These are phyloP conservation scores for Noturus placidus DNA, from an alignment of 2,113 vertebrate genomes.

Conservation along the genomic window DNA sequence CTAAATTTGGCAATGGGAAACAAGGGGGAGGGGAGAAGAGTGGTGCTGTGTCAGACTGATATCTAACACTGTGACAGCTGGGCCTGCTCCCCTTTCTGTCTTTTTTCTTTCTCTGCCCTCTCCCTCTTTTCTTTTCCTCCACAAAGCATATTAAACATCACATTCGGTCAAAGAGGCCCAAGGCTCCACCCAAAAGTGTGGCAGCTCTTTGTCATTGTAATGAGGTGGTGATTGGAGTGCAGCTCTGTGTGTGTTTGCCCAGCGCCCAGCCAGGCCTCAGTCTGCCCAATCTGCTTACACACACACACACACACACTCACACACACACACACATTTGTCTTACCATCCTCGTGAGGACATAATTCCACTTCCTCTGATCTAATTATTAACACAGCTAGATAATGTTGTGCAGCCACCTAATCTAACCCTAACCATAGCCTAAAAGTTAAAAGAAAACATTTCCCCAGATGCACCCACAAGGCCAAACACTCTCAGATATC, in stretches of 20 bases:
- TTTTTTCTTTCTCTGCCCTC: slow-evolving; percentile 56
- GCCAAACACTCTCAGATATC: neutral
- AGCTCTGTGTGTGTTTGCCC: slow-evolving; percentile 79
- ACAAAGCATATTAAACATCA: slow-evolving; percentile 94
- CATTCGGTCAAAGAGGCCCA: slow-evolving; percentile 83
- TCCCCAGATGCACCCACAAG: neutral
- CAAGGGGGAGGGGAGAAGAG: slow-evolving; percentile 47
- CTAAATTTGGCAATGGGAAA: slow-evolving; percentile 60
- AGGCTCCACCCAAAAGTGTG: slow-evolving; percentile 92
- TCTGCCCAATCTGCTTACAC: slow-evolving; percentile 66
- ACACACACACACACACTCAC: neutral
- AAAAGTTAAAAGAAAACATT: neutral
- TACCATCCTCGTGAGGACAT: neutral
- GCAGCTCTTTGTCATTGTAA: slow-evolving; percentile 91
- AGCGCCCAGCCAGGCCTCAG: slow-evolving; percentile 70
- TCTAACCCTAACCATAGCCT: neutral
- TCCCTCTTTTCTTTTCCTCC: slow-evolving; percentile 71
- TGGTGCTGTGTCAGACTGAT: slow-evolving; percentile 76
- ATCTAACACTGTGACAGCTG: slow-evolving; percentile 88
- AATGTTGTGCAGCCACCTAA: neutral
- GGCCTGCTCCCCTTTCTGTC: slow-evolving; percentile 70
- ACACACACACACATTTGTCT: neutral
- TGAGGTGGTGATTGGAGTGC: slow-evolving; percentile 66
- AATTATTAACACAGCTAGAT: neutral
- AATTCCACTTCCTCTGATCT: neutral